These are phyloP conservation scores for Axis porcinus DNA, from an alignment of 2,113 vertebrate species.

Conservation along the genomic window DNA sequence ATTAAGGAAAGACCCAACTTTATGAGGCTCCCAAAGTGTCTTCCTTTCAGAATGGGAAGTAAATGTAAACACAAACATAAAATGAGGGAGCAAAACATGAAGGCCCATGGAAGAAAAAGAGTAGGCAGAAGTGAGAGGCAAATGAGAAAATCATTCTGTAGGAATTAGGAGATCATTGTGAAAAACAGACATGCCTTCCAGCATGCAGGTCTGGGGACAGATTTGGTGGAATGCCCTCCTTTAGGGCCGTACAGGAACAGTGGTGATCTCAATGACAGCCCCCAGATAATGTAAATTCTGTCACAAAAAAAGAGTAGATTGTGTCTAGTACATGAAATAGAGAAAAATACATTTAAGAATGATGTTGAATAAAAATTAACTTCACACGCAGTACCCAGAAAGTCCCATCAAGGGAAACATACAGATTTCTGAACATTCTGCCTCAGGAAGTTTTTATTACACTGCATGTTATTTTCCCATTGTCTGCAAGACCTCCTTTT, in stretches of 20 bases:
- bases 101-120: neutral
- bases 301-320: neutral
- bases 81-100: neutral
- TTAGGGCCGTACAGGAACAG: neutral
- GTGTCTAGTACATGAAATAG: neutral
- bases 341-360: neutral
- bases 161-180: neutral
- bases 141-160: neutral
- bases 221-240: neutral
- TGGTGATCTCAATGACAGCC: neutral
- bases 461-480: neutral
- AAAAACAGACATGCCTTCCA: neutral
- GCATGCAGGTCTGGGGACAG: neutral
- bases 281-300: neutral
- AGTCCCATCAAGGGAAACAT: neutral
- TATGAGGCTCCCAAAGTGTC: neutral
- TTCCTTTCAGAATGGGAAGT: neutral
- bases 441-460: neutral
- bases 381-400: neutral
- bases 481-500: slow-evolving; percentile 25
- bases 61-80: neutral
- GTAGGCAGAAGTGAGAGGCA: neutral
- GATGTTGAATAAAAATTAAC: neutral
- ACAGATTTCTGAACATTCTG: neutral
- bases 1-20: neutral